Evolutionary conservation across 2,797 vertebrate genomes (phyloP).

Genomic region (Pteropus rufus): DNA sequence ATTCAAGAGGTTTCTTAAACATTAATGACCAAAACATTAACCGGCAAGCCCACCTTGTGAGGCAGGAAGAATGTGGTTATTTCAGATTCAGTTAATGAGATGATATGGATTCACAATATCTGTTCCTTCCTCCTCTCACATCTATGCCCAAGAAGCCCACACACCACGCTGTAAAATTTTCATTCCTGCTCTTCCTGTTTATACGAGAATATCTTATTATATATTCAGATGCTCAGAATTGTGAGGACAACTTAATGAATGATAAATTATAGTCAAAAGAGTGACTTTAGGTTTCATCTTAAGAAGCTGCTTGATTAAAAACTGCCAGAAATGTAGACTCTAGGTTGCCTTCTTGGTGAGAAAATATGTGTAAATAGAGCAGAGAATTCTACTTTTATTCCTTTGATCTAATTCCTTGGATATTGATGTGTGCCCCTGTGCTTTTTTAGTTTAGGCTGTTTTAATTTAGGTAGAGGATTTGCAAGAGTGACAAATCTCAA

Average conservation of each 20-base stretch:
- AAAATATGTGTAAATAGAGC: background rate
- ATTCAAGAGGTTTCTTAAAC: background rate
- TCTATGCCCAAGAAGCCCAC: background rate
- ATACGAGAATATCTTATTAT: background rate
- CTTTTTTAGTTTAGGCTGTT: background rate
- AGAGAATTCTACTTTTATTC: background rate
- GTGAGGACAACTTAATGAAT: background rate
- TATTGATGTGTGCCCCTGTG: background rate
- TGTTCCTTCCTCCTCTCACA: background rate
- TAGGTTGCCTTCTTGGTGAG: background rate
- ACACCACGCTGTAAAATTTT: background rate
- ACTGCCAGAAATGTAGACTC: background rate
- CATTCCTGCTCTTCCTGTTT: background rate
- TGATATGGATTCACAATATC: background rate
- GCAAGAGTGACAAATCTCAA: background rate
- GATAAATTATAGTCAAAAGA: background rate
- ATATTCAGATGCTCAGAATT: background rate
- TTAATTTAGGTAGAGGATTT: conserved; percentile 15
- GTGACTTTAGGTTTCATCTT: background rate
- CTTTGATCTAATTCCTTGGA: background rate
- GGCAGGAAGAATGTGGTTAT: background rate
- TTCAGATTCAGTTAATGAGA: background rate
- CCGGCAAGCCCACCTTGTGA: background rate
- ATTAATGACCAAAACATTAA: background rate
- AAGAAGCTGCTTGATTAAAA: background rate